phyloP scores from a whole-genome alignment of 2,113 vertebrate species.

The Rhineura floridana region DNA sequence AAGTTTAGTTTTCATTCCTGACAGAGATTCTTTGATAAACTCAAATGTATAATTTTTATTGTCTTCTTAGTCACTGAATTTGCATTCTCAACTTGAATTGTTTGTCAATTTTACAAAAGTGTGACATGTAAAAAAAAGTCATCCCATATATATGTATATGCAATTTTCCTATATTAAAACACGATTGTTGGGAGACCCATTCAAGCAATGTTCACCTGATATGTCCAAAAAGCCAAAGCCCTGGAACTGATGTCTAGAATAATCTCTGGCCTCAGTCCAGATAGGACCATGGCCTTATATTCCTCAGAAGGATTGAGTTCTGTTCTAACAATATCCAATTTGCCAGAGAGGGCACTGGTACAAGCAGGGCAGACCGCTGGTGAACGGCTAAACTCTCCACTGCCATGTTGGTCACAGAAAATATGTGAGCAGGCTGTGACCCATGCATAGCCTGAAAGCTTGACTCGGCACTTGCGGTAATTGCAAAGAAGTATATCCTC shows the following conservation, averaged over 20 bases:
- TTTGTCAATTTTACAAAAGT: not conserved
- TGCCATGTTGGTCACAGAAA: conserved; percentile 90
- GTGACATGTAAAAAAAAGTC: not conserved
- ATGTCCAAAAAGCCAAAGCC: conserved; percentile 88
- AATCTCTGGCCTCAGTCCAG: conserved; percentile 84
- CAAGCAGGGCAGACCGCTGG: conserved; percentile 88
- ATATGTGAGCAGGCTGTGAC: conserved; percentile 89
- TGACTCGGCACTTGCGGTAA: conserved; percentile 84
- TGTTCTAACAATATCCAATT: conserved; percentile 86
- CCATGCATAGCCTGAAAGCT: conserved; percentile 86
- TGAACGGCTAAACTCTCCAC: conserved; percentile 85
- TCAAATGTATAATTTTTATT: not conserved
- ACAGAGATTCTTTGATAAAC: not conserved
- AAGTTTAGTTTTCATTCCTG: not conserved
- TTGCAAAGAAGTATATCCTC: conserved; percentile 88
- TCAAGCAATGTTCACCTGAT: conserved; percentile 79
- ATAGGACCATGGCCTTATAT: conserved; percentile 89
- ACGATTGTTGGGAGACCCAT: not conserved
- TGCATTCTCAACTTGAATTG: not conserved
- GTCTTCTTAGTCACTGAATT: not conserved
- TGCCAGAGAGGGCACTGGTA: conserved; percentile 85
- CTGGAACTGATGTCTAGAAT: conserved; percentile 86
- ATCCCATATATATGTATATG: not conserved
- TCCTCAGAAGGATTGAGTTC: conserved; percentile 88
- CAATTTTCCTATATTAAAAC: not conserved